Percentiles rank a stretch among this genome's conserved stretches.
phyloP scores from a whole-genome alignment of 1,140 invertebrate genomes.

The Pseudomyrmex gracilis region DNA sequence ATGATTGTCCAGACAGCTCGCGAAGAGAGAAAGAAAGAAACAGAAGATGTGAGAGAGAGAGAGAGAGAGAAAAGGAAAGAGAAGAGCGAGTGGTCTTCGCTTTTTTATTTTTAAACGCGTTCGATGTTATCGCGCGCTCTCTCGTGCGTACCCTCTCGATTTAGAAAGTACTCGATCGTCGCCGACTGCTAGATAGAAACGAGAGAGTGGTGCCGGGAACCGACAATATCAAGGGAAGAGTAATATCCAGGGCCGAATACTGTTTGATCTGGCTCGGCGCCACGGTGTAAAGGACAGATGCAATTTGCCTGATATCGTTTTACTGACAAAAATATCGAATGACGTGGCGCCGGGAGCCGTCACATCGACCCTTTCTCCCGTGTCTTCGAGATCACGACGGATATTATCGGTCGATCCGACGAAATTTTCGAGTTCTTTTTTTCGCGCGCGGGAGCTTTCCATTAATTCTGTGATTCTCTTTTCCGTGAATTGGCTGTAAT shows the following conservation, averaged over 20 bases:
- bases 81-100: background rate
- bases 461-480: conserved; percentile 55
- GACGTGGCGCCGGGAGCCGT: conserved; percentile 74
- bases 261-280: conserved; percentile 77
- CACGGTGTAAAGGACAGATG: conserved; percentile 81
- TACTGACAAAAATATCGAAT: conserved; percentile 83
- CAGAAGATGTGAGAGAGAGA: too few species aligned
- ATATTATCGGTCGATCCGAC: conserved; percentile 69
- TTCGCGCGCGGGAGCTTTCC: conserved; percentile 22
- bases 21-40: background rate
- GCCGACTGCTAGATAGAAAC: conserved; percentile 65
- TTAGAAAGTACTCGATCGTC: conserved; percentile 68
- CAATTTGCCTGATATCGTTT: conserved; percentile 83
- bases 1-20: conserved; percentile 8
- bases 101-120: conserved; percentile 13
- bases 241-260: conserved; percentile 75
- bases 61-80: too few species aligned
- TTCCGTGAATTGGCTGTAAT: conserved; percentile 29
- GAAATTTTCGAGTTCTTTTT: conserved; percentile 54
- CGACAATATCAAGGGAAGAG: conserved; percentile 71
- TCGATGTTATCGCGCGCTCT: conserved; percentile 58
- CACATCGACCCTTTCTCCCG: conserved; percentile 65
- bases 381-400: conserved; percentile 71
- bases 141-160: conserved; percentile 53
- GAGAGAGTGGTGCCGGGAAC: conserved; percentile 64